Percentiles rank a stretch among this genome's conserved stretches.
Evolutionary conservation across 2,113 vertebrate genomes (phyloP).

Genomic region (Procavia capensis): DNA sequence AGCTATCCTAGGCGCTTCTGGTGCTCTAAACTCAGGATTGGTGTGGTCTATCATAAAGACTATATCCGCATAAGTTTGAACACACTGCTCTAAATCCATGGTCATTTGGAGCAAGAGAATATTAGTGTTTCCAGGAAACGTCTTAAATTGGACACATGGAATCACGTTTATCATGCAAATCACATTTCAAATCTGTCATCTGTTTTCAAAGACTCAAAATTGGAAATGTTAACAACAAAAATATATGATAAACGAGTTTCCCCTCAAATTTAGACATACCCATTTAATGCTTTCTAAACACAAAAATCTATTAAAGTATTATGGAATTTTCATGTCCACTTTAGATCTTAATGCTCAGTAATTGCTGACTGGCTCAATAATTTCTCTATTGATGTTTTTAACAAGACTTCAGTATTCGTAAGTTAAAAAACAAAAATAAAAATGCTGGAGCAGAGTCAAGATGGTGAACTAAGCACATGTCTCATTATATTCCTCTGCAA

Average conservation of each 20-base stretch:
- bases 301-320: not conserved
- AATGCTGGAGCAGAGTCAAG: too few species aligned
- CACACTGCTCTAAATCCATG: accelerated
- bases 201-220: not conserved
- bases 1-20: not conserved
- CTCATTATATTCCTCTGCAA: too few species aligned
- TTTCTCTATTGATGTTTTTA: not conserved
- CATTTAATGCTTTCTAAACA: not conserved
- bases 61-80: not conserved
- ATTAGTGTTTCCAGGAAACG: accelerated
- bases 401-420: not conserved
- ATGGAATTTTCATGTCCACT: not conserved
- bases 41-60: too few species aligned
- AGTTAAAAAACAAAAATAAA: not conserved
- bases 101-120: not conserved
- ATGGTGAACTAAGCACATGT: too few species aligned
- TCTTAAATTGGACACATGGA: not conserved
- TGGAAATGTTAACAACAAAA: not conserved
- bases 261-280: not conserved
- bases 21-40: not conserved
- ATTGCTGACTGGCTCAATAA: too few species aligned
- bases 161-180: not conserved
- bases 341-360: not conserved
- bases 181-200: not conserved
- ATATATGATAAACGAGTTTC: not conserved